phyloP scores from a whole-genome alignment of 2,797 vertebrate species.

The Sitta carolinensis region DNA sequence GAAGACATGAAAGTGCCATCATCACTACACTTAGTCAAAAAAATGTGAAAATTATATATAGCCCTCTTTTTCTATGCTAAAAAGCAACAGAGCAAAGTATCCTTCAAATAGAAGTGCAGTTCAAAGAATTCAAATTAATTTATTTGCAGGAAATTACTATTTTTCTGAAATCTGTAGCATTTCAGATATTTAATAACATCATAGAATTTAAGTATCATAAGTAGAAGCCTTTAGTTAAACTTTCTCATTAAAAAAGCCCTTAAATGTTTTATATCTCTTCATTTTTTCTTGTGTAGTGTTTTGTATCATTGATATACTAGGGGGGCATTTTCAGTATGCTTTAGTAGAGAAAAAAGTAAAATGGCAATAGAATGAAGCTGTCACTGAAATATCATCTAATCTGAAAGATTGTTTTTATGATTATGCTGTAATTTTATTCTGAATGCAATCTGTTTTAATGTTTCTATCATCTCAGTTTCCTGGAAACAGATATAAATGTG shows the following conservation, averaged over 20 bases:
- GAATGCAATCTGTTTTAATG: neutral
- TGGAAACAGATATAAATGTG: neutral
- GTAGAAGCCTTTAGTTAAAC: neutral
- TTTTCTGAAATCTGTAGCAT: neutral
- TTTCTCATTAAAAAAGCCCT: neutral
- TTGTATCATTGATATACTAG: neutral
- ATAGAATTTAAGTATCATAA: neutral
- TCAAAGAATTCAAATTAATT: neutral
- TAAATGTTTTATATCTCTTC: neutral
- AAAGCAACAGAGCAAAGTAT: neutral
- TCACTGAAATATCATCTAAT: neutral
- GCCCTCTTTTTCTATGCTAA: neutral
- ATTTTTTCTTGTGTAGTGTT: neutral
- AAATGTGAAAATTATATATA: neutral
- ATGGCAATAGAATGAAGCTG: fast-evolving
- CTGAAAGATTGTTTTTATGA: neutral
- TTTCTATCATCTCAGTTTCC: neutral
- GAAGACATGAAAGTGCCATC: neutral
- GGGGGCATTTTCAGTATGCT: fast-evolving
- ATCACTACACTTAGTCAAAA: neutral
- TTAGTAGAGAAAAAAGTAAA: neutral
- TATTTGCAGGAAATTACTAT: neutral
- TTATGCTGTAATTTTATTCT: neutral
- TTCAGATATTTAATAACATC: neutral
- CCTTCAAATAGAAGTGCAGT: neutral